These are phyloP conservation scores for Phoeniculus purpureus DNA, from an alignment of 2,797 vertebrate species.

Conservation along the genomic window DNA sequence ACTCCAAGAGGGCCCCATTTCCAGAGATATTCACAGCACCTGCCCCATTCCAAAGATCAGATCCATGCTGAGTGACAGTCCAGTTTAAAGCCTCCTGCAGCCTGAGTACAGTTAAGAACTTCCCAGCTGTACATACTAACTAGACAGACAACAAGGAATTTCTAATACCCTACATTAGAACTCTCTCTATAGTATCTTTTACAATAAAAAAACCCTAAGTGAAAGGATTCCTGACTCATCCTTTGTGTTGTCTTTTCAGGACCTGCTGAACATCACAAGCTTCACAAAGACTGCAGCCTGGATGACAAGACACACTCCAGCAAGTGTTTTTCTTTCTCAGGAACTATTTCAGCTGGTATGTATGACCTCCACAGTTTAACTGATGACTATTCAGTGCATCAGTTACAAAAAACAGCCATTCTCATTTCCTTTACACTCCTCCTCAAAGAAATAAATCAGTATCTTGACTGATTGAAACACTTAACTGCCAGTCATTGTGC, in stretches of 20 bases:
- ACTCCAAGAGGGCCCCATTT: conserved; percentile 13
- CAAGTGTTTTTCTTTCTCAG: not conserved
- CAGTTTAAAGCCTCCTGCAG: conserved; percentile 19
- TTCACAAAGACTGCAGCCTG: not conserved
- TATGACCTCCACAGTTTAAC: conserved; percentile 54
- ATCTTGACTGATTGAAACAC: conserved; percentile 37
- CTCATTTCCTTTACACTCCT: conserved; percentile 44
- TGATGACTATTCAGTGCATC: not conserved
- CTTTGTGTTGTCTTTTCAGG: not conserved
- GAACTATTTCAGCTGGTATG: not conserved
- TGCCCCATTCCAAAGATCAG: not conserved
- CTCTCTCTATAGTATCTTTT: not conserved
- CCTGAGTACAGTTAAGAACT: conserved; percentile 7
- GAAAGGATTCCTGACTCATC: conserved; percentile 17
- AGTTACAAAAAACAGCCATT: conserved; percentile 17
- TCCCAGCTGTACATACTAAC: not conserved
- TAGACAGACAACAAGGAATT: conserved; percentile 31
- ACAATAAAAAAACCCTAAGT: not conserved
- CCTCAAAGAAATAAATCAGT: conserved; percentile 71
- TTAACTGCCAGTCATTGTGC: conserved; percentile 23
- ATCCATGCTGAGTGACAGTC: conserved; percentile 2
- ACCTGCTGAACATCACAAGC: not conserved
- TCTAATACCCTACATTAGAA: conserved; percentile 15
- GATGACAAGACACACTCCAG: conserved; percentile 11
- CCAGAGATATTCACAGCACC: not conserved